A percentile compares a stretch with the other conserved stretches of the same genome.
Conservation (phyloP, 2,113 vertebrate species). For the Pachyramphus minor region DNA sequence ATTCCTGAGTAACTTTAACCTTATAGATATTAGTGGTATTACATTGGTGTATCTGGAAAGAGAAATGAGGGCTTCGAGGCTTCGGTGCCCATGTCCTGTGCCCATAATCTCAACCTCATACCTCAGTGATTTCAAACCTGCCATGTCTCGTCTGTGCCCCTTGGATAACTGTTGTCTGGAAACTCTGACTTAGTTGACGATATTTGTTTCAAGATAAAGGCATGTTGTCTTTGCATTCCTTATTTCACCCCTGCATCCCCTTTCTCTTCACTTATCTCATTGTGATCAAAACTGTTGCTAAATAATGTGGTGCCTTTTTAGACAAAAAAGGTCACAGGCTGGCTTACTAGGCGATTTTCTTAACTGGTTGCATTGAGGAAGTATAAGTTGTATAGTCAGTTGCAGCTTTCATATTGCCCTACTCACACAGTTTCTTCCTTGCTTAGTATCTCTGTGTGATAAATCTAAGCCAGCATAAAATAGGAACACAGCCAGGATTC, state of each 20-base stretch:
- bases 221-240: neutral
- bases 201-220: neutral
- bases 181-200: neutral
- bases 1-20: neutral
- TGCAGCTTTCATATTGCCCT: neutral
- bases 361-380: neutral
- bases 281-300: neutral
- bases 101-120: neutral
- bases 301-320: neutral
- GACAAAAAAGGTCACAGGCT: neutral
- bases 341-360: neutral
- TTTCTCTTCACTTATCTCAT: neutral
- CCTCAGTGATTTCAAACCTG: slow-evolving; percentile 19
- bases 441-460: neutral
- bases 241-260: neutral
- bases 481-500: neutral
- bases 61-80: neutral
- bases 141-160: neutral
- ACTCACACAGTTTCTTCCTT: neutral
- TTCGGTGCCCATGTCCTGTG: neutral
- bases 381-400: neutral
- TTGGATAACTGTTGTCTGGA: neutral
- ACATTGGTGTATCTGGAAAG: neutral
- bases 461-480: neutral
- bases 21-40: neutral